phyloP scores from a whole-genome alignment of 2,113 vertebrate genomes.

The Corythaeola cristata region DNA sequence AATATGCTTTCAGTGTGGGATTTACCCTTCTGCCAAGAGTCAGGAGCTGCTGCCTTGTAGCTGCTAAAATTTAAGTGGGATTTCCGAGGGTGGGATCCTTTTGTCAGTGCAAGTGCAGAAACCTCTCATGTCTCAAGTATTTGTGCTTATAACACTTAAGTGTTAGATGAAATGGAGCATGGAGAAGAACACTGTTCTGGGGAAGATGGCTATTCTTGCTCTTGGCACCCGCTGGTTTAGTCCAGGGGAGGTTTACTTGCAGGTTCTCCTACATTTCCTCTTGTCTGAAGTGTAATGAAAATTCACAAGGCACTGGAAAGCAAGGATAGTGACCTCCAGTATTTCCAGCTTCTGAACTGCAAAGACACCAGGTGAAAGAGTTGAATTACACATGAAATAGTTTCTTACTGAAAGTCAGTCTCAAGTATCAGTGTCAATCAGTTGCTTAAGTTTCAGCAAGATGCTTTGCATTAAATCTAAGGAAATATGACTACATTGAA shows the following conservation, averaged over 20 bases:
- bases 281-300: not conserved
- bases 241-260: not conserved
- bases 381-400: not conserved
- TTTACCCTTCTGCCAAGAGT: conserved; percentile 22
- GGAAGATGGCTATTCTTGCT: not conserved
- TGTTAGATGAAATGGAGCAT: not conserved
- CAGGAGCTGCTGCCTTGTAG: not conserved
- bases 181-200: not conserved
- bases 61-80: conserved; percentile 26
- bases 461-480: not conserved
- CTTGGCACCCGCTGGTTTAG: not conserved
- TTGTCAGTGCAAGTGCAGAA: not conserved
- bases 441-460: not conserved
- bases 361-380: not conserved
- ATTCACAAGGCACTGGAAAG: not conserved
- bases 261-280: not conserved
- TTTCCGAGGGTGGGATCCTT: conserved; percentile 19
- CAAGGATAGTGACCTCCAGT: not conserved
- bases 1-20: not conserved
- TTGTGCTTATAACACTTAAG: conserved; percentile 28
- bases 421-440: not conserved
- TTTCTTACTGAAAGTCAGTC: not conserved
- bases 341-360: not conserved
- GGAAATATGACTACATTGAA: not conserved
- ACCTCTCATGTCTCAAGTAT: conserved; percentile 18